Conservation (phyloP, 2,113 vertebrate genomes). For the Salvelinus namaycush region DNA sequence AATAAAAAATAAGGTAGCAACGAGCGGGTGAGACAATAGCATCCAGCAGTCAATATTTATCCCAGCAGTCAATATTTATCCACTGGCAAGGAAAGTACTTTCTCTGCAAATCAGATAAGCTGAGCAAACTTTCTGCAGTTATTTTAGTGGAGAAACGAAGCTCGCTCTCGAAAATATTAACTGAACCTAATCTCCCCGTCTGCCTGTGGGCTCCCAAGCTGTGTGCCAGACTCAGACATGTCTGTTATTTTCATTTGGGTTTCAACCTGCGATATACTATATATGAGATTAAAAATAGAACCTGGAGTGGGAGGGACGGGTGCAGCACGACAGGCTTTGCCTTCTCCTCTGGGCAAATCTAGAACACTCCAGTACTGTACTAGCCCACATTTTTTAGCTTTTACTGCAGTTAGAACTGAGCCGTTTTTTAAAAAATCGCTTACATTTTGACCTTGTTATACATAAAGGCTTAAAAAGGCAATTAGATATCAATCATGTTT, state of each 20-base stretch:
- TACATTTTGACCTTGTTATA: no score
- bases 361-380: background rate
- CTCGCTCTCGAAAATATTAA: slow-evolving; percentile 26
- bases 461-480: no score
- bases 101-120: background rate
- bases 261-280: slow-evolving; percentile 20
- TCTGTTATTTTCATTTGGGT: slow-evolving; percentile 39
- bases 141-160: background rate
- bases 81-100: background rate
- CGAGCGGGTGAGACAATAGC: background rate
- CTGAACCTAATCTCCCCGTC: slow-evolving; percentile 15
- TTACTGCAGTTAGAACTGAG: no score
- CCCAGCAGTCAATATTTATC: background rate
- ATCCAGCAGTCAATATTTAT: no score
- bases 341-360: background rate
- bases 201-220: slow-evolving; percentile 31
- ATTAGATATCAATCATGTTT: no score
- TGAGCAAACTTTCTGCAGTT: background rate
- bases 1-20: background rate
- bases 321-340: background rate
- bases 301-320: background rate
- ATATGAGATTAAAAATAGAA: background rate
- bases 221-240: slow-evolving; percentile 28
- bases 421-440: no score
- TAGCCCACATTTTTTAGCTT: no score